A percentile compares a stretch with the other conserved stretches of the same genome.
Conservation (phyloP, 37 sponge, comb jelly and placozoan species). For the Cliona cf. orientalis region DNA sequence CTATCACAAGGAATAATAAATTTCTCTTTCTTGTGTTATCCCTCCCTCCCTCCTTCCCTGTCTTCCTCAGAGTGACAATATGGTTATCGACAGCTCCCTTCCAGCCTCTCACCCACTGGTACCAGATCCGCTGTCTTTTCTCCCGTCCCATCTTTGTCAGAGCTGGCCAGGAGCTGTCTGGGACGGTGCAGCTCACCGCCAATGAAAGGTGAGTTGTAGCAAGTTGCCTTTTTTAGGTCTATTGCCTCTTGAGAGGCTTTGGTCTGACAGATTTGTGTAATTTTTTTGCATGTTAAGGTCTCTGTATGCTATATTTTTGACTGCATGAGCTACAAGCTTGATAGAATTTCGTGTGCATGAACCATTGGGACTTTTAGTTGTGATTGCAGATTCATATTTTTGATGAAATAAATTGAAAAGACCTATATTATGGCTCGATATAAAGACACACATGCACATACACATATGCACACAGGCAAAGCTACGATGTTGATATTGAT, state of each 20-base stretch:
- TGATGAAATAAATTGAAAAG: too few relatives aligned
- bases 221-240: too few relatives aligned
- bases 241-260: too few relatives aligned
- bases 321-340: too few relatives aligned
- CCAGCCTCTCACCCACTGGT: conserved; percentile 99
- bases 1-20: not conserved
- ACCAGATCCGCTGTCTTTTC: conserved; percentile 97
- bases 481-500: conserved; percentile 80
- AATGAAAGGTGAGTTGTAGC: conserved; percentile 92
- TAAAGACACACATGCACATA: not conserved
- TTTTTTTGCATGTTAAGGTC: too few relatives aligned
- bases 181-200: conserved; percentile 76
- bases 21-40: not conserved
- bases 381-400: too few relatives aligned
- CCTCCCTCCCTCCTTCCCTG: not conserved
- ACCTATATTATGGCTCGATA: too few relatives aligned
- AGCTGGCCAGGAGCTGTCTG: conserved; percentile 75
- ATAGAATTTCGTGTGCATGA: too few relatives aligned
- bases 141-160: conserved; percentile 74
- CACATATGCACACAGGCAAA: conserved; percentile 59
- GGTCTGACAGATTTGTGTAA: too few relatives aligned
- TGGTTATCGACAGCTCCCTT: conserved; percentile 96
- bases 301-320: too few relatives aligned
- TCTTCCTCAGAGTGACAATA: conserved; percentile 74
- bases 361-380: too few relatives aligned